Conservation (phyloP, 2,888 invertebrate species). For the Eudemis profundana region DNA sequence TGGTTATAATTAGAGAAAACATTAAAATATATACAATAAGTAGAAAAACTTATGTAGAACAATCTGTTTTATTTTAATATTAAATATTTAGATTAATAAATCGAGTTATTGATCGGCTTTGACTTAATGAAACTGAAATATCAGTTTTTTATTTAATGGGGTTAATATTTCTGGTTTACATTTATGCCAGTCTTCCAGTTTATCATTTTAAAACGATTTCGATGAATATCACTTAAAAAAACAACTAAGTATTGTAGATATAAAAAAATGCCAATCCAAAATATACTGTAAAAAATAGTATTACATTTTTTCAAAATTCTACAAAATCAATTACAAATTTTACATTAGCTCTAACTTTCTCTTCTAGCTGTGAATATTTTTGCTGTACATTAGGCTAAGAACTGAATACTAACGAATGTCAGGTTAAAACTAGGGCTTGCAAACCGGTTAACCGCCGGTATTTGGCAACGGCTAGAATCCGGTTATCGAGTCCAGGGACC, state of each 20-base stretch:
- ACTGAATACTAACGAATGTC: background rate
- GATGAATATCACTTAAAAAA: background rate
- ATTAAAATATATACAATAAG: background rate
- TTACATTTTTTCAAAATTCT: slow-evolving; percentile 17
- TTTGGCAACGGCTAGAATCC: no score
- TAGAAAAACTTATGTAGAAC: background rate
- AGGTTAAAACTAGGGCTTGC: no score
- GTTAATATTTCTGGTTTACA: slow-evolving; percentile 1
- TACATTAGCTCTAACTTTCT: slow-evolving; percentile 11
- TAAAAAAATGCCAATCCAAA: slow-evolving; percentile 18
- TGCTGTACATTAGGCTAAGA: background rate
- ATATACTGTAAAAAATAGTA: slow-evolving; percentile 13
- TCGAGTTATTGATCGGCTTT: background rate
- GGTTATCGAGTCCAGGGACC: no score
- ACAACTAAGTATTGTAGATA: slow-evolving; percentile 8
- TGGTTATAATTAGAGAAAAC: background rate
- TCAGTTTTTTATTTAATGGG: background rate
- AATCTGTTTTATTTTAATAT: no score
- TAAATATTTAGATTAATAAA: no score
- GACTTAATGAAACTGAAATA: background rate
- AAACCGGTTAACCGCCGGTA: no score
- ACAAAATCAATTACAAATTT: slow-evolving; percentile 20
- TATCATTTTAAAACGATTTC: background rate
- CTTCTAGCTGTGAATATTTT: background rate
- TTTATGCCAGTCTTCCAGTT: slow-evolving; percentile 13